A percentile compares a stretch with the other conserved stretches of the same genome.
Conservation (phyloP, 2,888 invertebrate species). For the Clostera curtula region DNA sequence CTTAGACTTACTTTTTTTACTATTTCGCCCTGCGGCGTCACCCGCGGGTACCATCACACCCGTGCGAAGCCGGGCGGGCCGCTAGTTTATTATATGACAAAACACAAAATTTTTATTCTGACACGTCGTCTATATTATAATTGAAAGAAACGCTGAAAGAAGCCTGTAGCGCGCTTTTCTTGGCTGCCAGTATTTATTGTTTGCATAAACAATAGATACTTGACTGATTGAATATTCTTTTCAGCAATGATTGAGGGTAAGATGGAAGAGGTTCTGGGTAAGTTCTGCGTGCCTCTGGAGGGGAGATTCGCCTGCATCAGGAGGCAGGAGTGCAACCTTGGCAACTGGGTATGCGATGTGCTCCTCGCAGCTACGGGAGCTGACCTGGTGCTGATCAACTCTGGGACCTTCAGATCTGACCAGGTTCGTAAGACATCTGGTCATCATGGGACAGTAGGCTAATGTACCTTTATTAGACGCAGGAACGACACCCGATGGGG, state of each 20-base stretch:
- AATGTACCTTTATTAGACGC: no score
- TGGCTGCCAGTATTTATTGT: not conserved
- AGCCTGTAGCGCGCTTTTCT: no score
- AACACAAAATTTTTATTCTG: no score
- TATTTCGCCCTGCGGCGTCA: no score
- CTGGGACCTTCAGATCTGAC: slow-evolving; percentile 89
- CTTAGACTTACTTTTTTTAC: no score
- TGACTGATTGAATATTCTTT: slow-evolving; percentile 7
- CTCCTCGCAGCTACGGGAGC: slow-evolving; percentile 89
- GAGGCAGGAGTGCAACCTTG: slow-evolving; percentile 91
- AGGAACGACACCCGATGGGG: no score
- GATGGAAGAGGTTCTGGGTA: slow-evolving; percentile 88
- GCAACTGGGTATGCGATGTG: slow-evolving; percentile 89
- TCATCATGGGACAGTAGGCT: not conserved
- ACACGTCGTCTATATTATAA: no score
- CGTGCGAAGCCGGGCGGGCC: no score
- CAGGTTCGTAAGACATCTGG: slow-evolving; percentile 46
- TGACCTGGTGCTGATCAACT: slow-evolving; percentile 89
- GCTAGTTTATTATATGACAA: no score
- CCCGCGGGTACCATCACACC: no score
- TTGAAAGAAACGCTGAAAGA: no score
- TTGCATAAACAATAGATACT: not conserved
- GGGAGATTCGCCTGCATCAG: slow-evolving; percentile 88
- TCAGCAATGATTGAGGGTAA: slow-evolving; percentile 86
- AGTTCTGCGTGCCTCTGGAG: slow-evolving; percentile 90